These are phyloP conservation scores for Kryptolebias ocellatus DNA, from an alignment of 2,797 vertebrate genomes.

Conservation along the genomic window DNA sequence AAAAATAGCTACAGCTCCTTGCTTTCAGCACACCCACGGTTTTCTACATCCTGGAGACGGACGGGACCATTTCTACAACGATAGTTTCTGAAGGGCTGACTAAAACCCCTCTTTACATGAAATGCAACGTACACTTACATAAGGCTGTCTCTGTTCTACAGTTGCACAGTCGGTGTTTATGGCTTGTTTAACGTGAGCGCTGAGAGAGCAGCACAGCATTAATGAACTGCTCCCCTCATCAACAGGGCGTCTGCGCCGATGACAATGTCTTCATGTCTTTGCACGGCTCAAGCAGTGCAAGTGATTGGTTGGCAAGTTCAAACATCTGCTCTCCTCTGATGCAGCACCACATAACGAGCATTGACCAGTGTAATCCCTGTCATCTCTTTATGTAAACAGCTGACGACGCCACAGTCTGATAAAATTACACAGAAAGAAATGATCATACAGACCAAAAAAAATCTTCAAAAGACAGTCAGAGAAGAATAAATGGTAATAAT, in stretches of 20 bases:
- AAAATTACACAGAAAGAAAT: slow-evolving; percentile 1
- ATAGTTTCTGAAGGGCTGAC: too few relatives aligned
- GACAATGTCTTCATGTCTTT: slow-evolving; percentile 19
- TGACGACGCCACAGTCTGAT: neutral
- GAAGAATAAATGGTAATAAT: neutral
- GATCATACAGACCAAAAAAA: neutral
- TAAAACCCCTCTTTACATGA: too few relatives aligned
- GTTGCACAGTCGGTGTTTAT: neutral
- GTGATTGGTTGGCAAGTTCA: slow-evolving; percentile 37
- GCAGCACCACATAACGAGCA: slow-evolving; percentile 20
- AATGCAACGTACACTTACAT: neutral
- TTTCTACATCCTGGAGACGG: slow-evolving; percentile 25
- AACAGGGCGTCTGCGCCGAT: slow-evolving; percentile 25
- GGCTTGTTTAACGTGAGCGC: slow-evolving; percentile 13
- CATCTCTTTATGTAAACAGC: slow-evolving; percentile 14
- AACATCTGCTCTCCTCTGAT: slow-evolving; percentile 44
- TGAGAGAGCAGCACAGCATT: slow-evolving; percentile 15
- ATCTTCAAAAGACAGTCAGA: neutral
- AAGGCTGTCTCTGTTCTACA: neutral
- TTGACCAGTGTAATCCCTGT: slow-evolving; percentile 10
- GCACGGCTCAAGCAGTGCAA: slow-evolving; percentile 25
- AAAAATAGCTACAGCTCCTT: slow-evolving; percentile 33
- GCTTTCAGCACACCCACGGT: slow-evolving; percentile 23
- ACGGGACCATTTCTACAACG: neutral
- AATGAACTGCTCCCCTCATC: slow-evolving; percentile 15